Evolutionary conservation across 2,797 vertebrate genomes (phyloP).

Genomic region (Carduelis carduelis): DNA sequence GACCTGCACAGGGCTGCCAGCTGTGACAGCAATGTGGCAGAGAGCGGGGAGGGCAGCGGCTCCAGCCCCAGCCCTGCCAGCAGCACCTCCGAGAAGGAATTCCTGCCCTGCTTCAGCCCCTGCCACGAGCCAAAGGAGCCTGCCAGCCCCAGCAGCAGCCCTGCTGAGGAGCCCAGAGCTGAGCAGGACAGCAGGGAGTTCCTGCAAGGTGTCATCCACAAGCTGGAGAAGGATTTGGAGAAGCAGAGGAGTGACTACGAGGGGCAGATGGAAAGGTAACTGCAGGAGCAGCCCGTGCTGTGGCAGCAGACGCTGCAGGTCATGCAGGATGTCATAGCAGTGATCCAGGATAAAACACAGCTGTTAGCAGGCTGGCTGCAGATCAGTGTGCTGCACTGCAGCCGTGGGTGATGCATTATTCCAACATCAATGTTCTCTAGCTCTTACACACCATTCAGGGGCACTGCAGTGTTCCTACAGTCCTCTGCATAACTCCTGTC

Average conservation of each 20-base stretch:
- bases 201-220: constrained; percentile 45
- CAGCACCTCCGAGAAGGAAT: constrained; percentile 16
- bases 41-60: background rate
- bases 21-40: background rate
- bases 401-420: background rate
- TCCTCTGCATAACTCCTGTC: background rate
- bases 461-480: background rate
- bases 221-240: constrained; percentile 61
- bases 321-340: rapidly evolving
- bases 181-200: constrained; percentile 26
- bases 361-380: background rate
- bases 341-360: background rate
- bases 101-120: background rate
- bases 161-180: background rate
- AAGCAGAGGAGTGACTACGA: constrained; percentile 68
- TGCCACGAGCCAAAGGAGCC: background rate
- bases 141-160: background rate
- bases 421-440: background rate
- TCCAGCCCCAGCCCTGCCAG: background rate
- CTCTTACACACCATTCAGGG: background rate
- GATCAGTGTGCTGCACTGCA: background rate
- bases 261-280: constrained; percentile 80
- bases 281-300: background rate
- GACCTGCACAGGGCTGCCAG: constrained; percentile 75
- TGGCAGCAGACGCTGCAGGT: background rate